Percentiles rank a stretch among this genome's conserved stretches.
These are phyloP conservation scores for Drosophila paranaensis DNA, from an alignment of 2,888 invertebrate genomes.

Conservation along the genomic window DNA sequence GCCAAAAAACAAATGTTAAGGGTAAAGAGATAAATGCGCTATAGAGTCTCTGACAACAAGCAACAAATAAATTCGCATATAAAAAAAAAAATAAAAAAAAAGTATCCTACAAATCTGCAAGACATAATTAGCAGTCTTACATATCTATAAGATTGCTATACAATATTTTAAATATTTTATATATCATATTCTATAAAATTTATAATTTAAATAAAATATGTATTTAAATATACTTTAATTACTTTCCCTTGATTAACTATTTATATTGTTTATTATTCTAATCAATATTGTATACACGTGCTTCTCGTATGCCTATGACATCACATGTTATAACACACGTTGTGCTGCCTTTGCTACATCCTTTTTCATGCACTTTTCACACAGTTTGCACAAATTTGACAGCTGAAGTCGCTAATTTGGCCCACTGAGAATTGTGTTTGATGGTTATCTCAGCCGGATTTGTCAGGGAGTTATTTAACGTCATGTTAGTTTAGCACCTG, in stretches of 20 bases:
- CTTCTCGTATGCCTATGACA: neutral
- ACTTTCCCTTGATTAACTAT: neutral
- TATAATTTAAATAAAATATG: neutral
- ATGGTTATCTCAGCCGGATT: slow-evolving; percentile 22
- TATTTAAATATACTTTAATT: neutral
- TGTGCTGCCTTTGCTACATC: neutral
- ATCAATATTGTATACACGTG: neutral
- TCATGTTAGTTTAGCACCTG: slow-evolving; percentile 9
- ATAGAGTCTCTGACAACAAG: too few relatives aligned
- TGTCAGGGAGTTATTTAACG: slow-evolving; percentile 8
- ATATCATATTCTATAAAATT: neutral
- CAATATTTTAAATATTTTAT: too few relatives aligned
- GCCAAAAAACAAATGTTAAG: too few relatives aligned
- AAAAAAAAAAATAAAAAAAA: too few relatives aligned
- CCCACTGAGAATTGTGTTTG: slow-evolving; percentile 15
- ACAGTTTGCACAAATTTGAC: neutral
- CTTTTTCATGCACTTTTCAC: slow-evolving; percentile 5
- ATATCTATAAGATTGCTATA: too few relatives aligned
- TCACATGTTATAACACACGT: neutral
- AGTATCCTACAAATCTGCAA: too few relatives aligned
- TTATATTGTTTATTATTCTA: too few relatives aligned
- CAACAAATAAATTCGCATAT: too few relatives aligned
- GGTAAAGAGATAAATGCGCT: too few relatives aligned
- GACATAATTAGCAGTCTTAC: too few relatives aligned
- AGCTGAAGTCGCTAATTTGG: slow-evolving; percentile 19